phyloP scores from a whole-genome alignment of 2,797 vertebrate species.

The Enteromius radiatus region DNA sequence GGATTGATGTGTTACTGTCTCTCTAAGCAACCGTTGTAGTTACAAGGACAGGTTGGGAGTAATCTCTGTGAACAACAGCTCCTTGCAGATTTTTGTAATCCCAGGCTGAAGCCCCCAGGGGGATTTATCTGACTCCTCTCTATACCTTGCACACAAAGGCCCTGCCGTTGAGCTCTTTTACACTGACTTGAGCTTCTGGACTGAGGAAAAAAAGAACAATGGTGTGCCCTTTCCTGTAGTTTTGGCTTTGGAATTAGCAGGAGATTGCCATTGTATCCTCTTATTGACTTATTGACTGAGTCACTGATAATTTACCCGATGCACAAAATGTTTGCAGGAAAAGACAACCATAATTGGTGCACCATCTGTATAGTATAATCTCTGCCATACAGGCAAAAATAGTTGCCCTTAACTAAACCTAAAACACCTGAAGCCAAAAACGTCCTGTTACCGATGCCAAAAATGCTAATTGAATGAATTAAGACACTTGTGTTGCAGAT shows the following conservation, averaged over 20 bases:
- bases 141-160: slow-evolving; percentile 18
- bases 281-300: slow-evolving; percentile 24
- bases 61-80: slow-evolving; percentile 76
- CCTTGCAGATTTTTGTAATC: slow-evolving; percentile 75
- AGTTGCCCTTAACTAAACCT: not conserved
- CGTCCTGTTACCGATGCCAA: not conserved
- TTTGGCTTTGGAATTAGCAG: slow-evolving; percentile 32
- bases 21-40: slow-evolving; percentile 52
- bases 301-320: slow-evolving; percentile 13
- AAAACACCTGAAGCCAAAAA: not conserved
- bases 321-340: slow-evolving; percentile 14
- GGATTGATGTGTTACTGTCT: slow-evolving; percentile 1
- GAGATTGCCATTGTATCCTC: slow-evolving; percentile 26
- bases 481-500: not conserved
- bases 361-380: slow-evolving; percentile 29
- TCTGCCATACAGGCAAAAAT: not conserved
- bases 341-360: not conserved
- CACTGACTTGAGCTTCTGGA: slow-evolving; percentile 11
- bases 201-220: not conserved
- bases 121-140: slow-evolving; percentile 65
- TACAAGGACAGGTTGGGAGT: slow-evolving; percentile 74
- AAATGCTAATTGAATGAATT: not conserved
- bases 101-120: slow-evolving; percentile 56
- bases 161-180: not conserved
- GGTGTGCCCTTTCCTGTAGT: slow-evolving; percentile 8